These are phyloP conservation scores for Cepaea nemoralis DNA, from an alignment of 1,140 invertebrate species.

Conservation along the genomic window DNA sequence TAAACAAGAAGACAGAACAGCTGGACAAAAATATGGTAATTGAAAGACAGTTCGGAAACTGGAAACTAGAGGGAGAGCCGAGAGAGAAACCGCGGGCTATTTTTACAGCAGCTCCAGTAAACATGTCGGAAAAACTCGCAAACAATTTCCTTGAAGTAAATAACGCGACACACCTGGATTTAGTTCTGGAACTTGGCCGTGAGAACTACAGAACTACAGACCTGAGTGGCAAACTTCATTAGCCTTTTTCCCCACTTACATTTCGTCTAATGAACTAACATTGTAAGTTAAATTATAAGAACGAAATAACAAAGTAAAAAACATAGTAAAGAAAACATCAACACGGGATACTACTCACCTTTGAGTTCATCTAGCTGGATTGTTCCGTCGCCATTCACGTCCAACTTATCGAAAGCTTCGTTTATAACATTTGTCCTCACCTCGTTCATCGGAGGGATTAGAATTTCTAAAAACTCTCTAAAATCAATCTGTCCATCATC, in stretches of 20 bases:
- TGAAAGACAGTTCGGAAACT: too few relatives aligned
- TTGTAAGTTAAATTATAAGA: too few relatives aligned
- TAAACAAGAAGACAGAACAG: too few relatives aligned
- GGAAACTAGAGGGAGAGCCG: too few relatives aligned
- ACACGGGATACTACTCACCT: conserved; percentile 29
- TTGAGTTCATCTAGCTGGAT: conserved; percentile 80
- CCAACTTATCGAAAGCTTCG: conserved; percentile 88
- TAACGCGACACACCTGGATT: neutral
- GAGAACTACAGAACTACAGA: too few relatives aligned
- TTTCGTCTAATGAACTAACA: too few relatives aligned
- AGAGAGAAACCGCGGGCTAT: neutral
- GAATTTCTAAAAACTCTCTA: conserved; percentile 58
- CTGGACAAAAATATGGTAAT: too few relatives aligned
- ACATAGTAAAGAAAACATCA: too few relatives aligned
- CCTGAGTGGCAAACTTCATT: too few relatives aligned
- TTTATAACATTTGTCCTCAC: conserved; percentile 81
- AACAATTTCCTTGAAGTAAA: neutral
- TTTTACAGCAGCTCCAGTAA: neutral
- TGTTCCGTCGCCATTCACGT: conserved; percentile 86
- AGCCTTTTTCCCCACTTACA: too few relatives aligned
- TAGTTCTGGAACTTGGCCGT: neutral
- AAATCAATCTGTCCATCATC: conserved; percentile 60
- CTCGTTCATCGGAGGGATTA: conserved; percentile 85
- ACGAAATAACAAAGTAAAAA: too few relatives aligned
- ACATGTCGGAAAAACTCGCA: too few relatives aligned